phyloP scores from a whole-genome alignment of 2,888 invertebrate species.

The Tryphoninae sp. region DNA sequence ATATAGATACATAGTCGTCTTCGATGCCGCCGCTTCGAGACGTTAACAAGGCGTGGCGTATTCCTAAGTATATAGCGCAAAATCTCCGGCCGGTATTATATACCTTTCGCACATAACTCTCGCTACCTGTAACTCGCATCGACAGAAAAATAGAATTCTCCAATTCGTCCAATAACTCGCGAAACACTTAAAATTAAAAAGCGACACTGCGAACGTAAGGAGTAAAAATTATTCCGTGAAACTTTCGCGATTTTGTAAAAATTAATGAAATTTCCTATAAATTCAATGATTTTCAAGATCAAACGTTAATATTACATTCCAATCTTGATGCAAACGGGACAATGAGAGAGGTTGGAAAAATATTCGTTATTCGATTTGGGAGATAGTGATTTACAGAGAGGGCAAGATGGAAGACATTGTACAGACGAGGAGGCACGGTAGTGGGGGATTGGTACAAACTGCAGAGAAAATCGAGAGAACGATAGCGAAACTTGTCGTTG shows the following conservation, averaged over 20 bases:
- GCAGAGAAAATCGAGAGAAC: not conserved
- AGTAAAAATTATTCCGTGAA: not conserved
- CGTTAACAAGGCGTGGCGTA: constrained; percentile 34
- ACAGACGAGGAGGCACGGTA: not conserved
- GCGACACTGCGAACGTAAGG: not conserved
- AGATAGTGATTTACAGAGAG: not conserved
- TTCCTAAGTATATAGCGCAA: constrained; percentile 21
- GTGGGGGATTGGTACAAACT: not conserved
- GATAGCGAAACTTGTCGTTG: constrained; percentile 13
- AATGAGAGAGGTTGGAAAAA: not conserved
- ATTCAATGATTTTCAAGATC: not conserved
- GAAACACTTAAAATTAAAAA: not conserved
- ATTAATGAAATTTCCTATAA: not conserved
- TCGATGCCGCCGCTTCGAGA: constrained; percentile 14
- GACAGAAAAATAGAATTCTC: not conserved
- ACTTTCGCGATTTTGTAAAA: not conserved
- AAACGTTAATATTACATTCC: not conserved
- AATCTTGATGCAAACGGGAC: not conserved
- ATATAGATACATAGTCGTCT: not conserved
- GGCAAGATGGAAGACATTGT: not conserved
- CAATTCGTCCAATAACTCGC: not conserved
- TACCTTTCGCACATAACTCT: not conserved
- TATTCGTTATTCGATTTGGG: not conserved
- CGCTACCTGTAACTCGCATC: constrained; percentile 10
- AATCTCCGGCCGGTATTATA: not conserved